These are phyloP conservation scores for Anthrax anthrax DNA, from an alignment of 2,888 invertebrate species.

Conservation along the genomic window DNA sequence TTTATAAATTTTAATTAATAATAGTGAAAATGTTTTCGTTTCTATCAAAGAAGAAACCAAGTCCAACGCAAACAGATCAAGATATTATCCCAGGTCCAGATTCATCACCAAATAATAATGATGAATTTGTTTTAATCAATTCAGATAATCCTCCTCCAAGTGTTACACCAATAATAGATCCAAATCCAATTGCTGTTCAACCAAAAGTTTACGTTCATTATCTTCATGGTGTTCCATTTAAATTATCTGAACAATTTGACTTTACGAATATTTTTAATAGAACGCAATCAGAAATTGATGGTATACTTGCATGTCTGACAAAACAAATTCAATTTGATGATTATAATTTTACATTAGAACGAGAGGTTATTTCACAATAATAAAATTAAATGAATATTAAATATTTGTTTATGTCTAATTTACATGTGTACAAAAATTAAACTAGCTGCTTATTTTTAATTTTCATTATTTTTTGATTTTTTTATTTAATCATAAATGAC, in stretches of 20 bases:
- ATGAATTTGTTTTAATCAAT: conserved; percentile 9
- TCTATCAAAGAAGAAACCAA: conserved; percentile 7
- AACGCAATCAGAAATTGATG: conserved; percentile 7
- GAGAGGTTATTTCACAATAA: conserved; percentile 4
- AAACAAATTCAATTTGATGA: conserved; percentile 4
- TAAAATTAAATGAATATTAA: background rate
- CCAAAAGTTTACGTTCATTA: no score
- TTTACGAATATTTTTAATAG: conserved; percentile 1
- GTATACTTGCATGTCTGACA: conserved; percentile 7
- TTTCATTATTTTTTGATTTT: background rate
- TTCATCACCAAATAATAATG: background rate
- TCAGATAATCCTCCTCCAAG: background rate
- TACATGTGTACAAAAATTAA: background rate
- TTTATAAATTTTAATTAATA: no score
- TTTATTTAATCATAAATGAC: background rate
- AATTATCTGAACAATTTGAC: conserved; percentile 5
- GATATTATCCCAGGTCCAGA: conserved; percentile 9
- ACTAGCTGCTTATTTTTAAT: background rate
- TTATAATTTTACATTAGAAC: conserved; percentile 8
- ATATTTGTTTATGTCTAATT: background rate
- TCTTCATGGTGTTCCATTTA: conserved; percentile 7
- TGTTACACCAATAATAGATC: background rate
- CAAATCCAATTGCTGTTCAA: no score
- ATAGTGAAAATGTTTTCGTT: conserved; percentile 9
- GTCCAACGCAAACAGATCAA: conserved; percentile 2